Conservation (phyloP, 2,797 vertebrate genomes). For the Gymnothorax reevesii region DNA sequence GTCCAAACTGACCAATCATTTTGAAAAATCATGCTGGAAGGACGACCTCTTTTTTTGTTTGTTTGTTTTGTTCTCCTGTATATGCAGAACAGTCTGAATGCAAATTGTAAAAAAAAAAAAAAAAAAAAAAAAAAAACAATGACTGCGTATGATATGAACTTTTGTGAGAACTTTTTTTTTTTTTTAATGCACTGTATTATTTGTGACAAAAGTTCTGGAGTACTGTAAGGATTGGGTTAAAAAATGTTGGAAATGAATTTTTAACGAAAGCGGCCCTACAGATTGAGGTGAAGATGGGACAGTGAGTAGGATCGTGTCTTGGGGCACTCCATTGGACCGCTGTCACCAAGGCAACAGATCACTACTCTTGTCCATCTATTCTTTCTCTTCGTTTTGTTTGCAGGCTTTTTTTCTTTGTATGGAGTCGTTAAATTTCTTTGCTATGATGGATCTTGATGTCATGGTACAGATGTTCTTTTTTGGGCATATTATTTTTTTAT, state of each 20-base stretch:
- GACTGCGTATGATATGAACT: constrained; percentile 67
- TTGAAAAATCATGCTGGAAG: constrained; percentile 18
- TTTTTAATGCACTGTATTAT: constrained; percentile 65
- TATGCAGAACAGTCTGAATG: constrained; percentile 77
- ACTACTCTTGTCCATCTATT: constrained; percentile 40
- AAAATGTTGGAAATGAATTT: constrained; percentile 57
- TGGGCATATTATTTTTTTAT: neutral
- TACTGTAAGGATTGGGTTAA: constrained; percentile 80
- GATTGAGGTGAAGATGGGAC: neutral
- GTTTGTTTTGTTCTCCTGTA: constrained; percentile 30
- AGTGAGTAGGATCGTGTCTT: neutral
- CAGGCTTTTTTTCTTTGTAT: constrained; percentile 63
- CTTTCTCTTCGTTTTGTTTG: constrained; percentile 64
- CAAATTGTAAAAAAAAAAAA: constrained; percentile 54
- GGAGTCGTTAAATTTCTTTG: constrained; percentile 49
- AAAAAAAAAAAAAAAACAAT: constrained; percentile 50
- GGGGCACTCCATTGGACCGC: neutral
- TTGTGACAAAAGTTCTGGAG: constrained; percentile 85
- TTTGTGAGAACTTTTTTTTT: constrained; percentile 70
- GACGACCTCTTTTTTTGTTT: neutral
- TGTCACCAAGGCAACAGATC: neutral
- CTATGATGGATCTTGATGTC: constrained; percentile 52
- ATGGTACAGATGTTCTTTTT: constrained; percentile 51
- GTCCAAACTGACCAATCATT: constrained; percentile 30
- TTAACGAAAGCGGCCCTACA: neutral